Base-by-base conservation (phyloP, 1,140 invertebrate species). In the Stenopsyche tienmushanensis region DNA sequence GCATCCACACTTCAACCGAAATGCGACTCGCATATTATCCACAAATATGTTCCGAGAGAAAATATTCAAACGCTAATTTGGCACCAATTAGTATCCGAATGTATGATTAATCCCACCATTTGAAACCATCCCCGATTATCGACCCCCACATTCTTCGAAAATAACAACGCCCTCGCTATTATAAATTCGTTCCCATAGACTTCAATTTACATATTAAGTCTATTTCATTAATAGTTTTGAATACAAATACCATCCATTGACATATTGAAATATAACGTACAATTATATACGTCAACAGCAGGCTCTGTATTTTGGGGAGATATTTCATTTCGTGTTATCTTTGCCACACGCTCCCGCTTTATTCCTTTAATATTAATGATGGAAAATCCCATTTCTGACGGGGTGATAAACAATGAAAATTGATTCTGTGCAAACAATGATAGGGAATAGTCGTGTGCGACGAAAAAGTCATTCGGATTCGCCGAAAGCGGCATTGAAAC, bases 281-380 rank as follows among this genome's bases (percentile, higher is more conserved):
- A 59, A 67, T 67, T 63, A 64, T 49, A 23, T 15, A 44, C 52
- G 62, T 67, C 66, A 67, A 34, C 25, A 39, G 45, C 66, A 67
- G 66, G 44, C 53, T 3, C 15, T 18, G 53, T 17, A 53, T n/a
- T n/a, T n/a, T n/a, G n/a, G n/a, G n/a, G n/a, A n/a, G n/a, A n/a
- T n/a, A n/a, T n/a, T n/a, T n/a, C n/a, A n/a, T n/a, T n/a, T n/a
- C n/a, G 50, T 18, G 21, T 53, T 53, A 53, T 53, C 50, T 53
- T 29, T 5, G 20, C 9, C 8, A 1, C 44, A 17, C 15, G 7
- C 17, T 8, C 44, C 15, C 8, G 8, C 17, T 18, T 3, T 26
- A 52, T 60, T 60, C 47, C 55, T 49, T 49, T 45, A 60, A 47
- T 63, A 67, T 67, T 62, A 67, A 67, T 62, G n/a, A n/a, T n/a